A percentile compares a stretch with the other conserved stretches of the same genome.
phyloP scores from a whole-genome alignment of 2,797 vertebrate species.

The Luscinia megarhynchos region DNA sequence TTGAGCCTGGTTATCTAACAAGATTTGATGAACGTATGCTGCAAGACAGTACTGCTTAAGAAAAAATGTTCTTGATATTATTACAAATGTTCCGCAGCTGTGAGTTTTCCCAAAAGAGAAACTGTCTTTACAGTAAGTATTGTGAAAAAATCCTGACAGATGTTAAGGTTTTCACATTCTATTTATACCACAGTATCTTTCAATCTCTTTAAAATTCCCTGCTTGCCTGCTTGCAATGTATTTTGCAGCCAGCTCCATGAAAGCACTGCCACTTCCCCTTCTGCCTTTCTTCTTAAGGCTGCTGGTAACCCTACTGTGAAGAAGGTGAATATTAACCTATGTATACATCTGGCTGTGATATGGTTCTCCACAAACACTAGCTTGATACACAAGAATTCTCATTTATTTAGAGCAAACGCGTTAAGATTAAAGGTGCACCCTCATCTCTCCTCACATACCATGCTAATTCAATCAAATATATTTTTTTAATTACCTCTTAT shows the following conservation, averaged over 20 bases:
- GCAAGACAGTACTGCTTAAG: not conserved
- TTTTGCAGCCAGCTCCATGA: not conserved
- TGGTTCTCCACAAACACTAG: not conserved
- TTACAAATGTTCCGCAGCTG: not conserved
- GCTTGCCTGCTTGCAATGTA: not conserved
- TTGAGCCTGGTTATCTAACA: not conserved
- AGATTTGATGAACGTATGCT: not conserved
- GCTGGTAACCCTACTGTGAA: not conserved
- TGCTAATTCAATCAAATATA: not conserved
- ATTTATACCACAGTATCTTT: not conserved
- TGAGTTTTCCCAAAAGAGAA: constrained; percentile 11
- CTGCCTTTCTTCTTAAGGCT: not conserved
- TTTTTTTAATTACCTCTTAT: not conserved
- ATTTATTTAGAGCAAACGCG: not conserved
- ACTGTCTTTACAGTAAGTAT: not conserved
- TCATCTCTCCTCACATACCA: not conserved
- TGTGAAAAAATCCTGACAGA: not conserved
- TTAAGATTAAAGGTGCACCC: not conserved
- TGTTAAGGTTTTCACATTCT: not conserved
- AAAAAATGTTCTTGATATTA: not conserved
- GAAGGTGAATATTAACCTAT: not conserved
- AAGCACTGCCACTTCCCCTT: not conserved
- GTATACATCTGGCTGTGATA: not conserved
- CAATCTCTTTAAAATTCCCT: not conserved
- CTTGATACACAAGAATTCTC: not conserved